Conservation (phyloP, 2,888 invertebrate species). For the Microdon myrmicae region DNA sequence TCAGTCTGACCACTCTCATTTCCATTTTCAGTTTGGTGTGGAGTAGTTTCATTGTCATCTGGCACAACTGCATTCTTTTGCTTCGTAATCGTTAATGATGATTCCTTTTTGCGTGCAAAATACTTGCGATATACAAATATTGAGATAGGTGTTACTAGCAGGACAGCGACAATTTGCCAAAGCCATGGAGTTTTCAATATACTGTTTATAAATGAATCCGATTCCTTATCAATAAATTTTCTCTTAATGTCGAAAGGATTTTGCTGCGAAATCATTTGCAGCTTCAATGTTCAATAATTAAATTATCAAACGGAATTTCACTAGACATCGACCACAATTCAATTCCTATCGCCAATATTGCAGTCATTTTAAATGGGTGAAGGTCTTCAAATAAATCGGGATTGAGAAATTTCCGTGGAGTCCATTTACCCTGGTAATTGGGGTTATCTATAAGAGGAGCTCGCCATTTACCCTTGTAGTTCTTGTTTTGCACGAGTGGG, state of each 20-base stretch:
- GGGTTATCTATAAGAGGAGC: slow-evolving; percentile 91
- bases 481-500: slow-evolving; percentile 89
- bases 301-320: slow-evolving; percentile 93
- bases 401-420: slow-evolving; percentile 85
- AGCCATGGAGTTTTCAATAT: slow-evolving; percentile 92
- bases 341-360: slow-evolving; percentile 93
- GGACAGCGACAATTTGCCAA: slow-evolving; percentile 86
- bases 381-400: slow-evolving; percentile 93
- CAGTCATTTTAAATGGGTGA: slow-evolving; percentile 87
- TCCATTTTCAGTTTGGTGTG: slow-evolving; percentile 40
- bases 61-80: slow-evolving; percentile 78
- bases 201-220: slow-evolving; percentile 81
- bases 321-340: slow-evolving; percentile 99
- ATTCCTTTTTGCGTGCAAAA: slow-evolving; percentile 60
- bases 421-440: slow-evolving; percentile 96
- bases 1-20: slow-evolving; percentile 49
- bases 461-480: slow-evolving; percentile 93
- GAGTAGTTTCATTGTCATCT: slow-evolving; percentile 66
- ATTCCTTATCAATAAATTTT: slow-evolving; percentile 80
- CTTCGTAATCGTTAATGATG: slow-evolving; percentile 71
- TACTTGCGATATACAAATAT: slow-evolving; percentile 4
- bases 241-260: slow-evolving; percentile 87
- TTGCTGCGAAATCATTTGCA: slow-evolving; percentile 83
- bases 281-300: slow-evolving; percentile 82
- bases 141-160: slow-evolving; percentile 80